Conservation (phyloP, 2,113 vertebrate genomes). For the Sinocyclocheilus maitianheensis region DNA sequence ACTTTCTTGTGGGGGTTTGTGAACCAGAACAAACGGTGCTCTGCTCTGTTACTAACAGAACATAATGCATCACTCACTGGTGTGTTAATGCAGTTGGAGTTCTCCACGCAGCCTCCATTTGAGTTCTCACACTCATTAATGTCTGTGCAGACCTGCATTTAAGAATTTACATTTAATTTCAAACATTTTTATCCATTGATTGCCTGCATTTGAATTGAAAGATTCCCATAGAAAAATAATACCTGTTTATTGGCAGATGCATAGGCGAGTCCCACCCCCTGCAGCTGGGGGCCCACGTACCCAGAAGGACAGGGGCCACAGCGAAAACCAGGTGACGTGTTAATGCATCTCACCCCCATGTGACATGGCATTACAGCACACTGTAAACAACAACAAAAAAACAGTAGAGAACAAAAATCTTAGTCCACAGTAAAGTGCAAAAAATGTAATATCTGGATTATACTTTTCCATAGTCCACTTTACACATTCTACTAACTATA, state of each 20-base stretch:
- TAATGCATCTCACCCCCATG: slow-evolving; percentile 89
- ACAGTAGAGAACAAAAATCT: not conserved
- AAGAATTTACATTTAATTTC: not conserved
- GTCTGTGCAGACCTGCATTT: slow-evolving; percentile 85
- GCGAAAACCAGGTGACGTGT: slow-evolving; percentile 89
- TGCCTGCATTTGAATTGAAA: not conserved
- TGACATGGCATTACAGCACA: slow-evolving; percentile 88
- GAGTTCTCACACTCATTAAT: slow-evolving; percentile 87
- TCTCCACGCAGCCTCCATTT: slow-evolving; percentile 82
- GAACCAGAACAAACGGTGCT: no score
- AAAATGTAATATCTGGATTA: not conserved
- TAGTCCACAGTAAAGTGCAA: not conserved
- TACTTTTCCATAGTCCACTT: no score
- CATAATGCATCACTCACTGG: slow-evolving; percentile 75
- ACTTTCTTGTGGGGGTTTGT: no score
- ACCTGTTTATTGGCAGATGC: slow-evolving; percentile 91
- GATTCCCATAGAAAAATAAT: not conserved
- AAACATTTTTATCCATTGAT: not conserved
- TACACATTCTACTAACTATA: no score
- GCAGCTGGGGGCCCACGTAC: slow-evolving; percentile 72
- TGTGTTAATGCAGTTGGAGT: slow-evolving; percentile 90
- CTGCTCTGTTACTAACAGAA: not conserved
- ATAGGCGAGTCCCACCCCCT: slow-evolving; percentile 78
- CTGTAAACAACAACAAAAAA: slow-evolving; percentile 64
- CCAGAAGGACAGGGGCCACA: slow-evolving; percentile 90